Percentiles rank a stretch among this genome's conserved stretches.
Evolutionary conservation across 2,888 invertebrate species (phyloP).

Genomic region (Folsomia manolachei): DNA sequence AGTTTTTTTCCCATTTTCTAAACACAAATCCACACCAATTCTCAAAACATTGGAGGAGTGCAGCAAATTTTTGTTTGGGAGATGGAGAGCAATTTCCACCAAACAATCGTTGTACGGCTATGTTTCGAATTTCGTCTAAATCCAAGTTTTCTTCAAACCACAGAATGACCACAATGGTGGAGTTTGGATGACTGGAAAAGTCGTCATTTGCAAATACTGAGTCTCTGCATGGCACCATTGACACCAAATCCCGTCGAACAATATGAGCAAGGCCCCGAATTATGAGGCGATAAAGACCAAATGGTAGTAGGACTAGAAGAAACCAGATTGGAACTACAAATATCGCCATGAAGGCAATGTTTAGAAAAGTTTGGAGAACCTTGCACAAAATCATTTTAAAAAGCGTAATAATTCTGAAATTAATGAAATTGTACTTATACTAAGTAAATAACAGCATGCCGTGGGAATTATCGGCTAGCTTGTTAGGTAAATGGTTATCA

Average conservation of each 20-base stretch:
- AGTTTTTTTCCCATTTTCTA: conserved; percentile 6
- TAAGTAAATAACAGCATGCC: too few relatives aligned
- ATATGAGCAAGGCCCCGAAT: background rate
- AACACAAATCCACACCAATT: conserved; percentile 12
- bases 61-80: background rate
- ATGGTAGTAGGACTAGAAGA: background rate
- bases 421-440: too few relatives aligned
- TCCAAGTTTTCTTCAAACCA: background rate
- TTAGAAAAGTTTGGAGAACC: background rate
- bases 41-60: background rate
- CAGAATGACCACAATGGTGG: background rate
- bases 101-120: background rate
- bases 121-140: background rate
- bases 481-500: too few relatives aligned
- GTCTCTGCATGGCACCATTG: background rate
- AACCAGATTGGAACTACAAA: background rate
- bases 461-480: too few relatives aligned
- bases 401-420: too few relatives aligned
- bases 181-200: background rate
- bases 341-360: background rate
- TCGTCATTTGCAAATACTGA: conserved; percentile 9
- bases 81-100: background rate
- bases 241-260: background rate
- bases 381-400: too few relatives aligned
- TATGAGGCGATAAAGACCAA: background rate